phyloP scores from a whole-genome alignment of 2,888 invertebrate species.

The Elegia similella region DNA sequence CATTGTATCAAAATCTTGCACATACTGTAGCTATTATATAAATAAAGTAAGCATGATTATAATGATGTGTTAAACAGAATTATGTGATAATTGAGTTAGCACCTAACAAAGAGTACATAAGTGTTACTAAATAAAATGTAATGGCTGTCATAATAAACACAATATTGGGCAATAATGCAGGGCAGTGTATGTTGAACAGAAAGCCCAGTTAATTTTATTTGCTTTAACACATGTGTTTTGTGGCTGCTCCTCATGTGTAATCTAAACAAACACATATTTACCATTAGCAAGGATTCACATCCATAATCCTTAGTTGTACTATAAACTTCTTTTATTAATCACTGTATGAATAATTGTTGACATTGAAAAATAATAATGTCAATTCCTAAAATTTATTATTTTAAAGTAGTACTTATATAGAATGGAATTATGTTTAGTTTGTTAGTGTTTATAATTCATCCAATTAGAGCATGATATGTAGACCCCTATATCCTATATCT shows the following conservation, averaged over 20 bases:
- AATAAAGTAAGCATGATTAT: background rate
- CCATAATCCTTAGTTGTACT: background rate
- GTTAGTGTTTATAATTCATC: too few relatives aligned
- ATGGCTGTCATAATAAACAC: constrained; percentile 41
- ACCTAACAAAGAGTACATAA: constrained; percentile 28
- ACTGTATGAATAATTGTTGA: background rate
- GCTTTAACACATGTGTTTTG: constrained; percentile 60
- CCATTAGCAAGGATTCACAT: background rate
- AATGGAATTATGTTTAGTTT: too few relatives aligned
- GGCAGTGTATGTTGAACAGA: constrained; percentile 32
- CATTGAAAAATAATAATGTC: too few relatives aligned
- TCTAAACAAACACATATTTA: constrained; percentile 2
- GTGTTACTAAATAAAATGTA: constrained; percentile 33
- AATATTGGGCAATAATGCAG: constrained; percentile 28
- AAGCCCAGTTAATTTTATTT: constrained; percentile 46
- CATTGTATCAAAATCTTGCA: background rate
- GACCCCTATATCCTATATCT: too few relatives aligned
- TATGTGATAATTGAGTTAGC: constrained; percentile 29
- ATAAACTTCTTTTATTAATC: background rate
- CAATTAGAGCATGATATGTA: too few relatives aligned
- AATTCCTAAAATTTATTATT: too few relatives aligned
- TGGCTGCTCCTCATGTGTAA: constrained; percentile 47
- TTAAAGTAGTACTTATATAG: too few relatives aligned
- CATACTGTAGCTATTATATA: background rate
- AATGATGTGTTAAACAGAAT: constrained; percentile 2